Evolutionary conservation across 2,113 vertebrate genomes (phyloP).

Genomic region (Rhegmatorhina hoffmannsi): DNA sequence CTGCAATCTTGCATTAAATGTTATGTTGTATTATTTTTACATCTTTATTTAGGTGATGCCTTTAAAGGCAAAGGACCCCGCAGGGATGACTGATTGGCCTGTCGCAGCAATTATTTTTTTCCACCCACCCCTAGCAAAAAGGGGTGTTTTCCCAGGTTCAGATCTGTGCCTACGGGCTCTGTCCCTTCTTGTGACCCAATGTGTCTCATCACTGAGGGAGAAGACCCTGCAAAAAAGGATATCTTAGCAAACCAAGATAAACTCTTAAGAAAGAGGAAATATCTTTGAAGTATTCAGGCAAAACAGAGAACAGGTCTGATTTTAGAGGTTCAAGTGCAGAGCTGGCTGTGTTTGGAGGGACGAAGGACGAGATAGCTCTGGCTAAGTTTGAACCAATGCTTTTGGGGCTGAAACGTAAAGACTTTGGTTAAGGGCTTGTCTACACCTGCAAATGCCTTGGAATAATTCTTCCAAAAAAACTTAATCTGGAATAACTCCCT

Average conservation of each 20-base stretch:
- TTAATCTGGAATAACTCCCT: neutral
- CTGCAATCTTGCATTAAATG: slow-evolving; percentile 34
- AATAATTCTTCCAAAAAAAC: neutral
- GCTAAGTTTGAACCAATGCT: neutral
- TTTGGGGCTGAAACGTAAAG: neutral
- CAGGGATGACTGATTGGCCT: neutral
- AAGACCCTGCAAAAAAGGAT: neutral
- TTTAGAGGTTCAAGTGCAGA: neutral
- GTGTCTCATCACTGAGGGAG: neutral
- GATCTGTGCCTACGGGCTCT: neutral
- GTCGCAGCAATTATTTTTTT: accelerated
- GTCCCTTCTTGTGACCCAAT: neutral
- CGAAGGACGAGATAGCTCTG: neutral
- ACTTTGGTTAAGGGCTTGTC: neutral
- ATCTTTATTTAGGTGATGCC: slow-evolving; percentile 34
- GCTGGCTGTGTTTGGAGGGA: neutral
- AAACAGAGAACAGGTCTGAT: neutral
- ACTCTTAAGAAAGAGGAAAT: neutral
- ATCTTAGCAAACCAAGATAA: neutral
- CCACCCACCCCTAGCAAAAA: neutral
- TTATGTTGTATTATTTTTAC: slow-evolving; percentile 8
- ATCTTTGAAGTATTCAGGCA: neutral
- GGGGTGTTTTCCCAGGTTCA: accelerated
- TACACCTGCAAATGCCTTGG: neutral
- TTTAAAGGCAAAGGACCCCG: neutral